Base-by-base conservation (phyloP, 2,113 vertebrate genomes). In the Perca fluviatilis region DNA sequence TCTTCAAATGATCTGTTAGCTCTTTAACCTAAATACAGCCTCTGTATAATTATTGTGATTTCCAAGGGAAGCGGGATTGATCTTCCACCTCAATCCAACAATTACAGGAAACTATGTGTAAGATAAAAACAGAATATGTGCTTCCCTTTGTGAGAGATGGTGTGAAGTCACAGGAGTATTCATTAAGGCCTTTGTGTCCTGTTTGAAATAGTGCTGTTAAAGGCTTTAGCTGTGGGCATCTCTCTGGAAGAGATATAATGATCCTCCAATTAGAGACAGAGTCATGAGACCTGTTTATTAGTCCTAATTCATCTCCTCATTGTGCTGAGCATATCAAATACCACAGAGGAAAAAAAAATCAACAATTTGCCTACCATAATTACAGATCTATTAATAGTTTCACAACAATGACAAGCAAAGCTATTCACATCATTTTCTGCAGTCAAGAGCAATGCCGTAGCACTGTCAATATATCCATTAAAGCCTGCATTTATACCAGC, bases 341-440 rank as follows among this genome's bases (percentile, higher is more conserved):
- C 86, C 88, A 88, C 77, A 80, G 90, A 87, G 86, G 58, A 77
- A 68, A 70, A 74, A 77, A 88, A 86, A 91, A 92, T 88, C 90
- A 91, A 93, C 91, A 89, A 92, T 93, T 93, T 90, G 79, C 85
- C 72, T 61, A 89, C 75, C 75, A 83, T 95, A 95, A 95, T 95
- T 96, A 94, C 89, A 91, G 85, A 94, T 95, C 84, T 95, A 94
- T 95, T 95, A 94, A 95, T 95, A 92, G 91, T 93, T 93, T 91
- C 89, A 88, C 90, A 94, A 94, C 93, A 95, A 87, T 94, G 93
- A 94, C 88, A 89, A 88, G 90, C 57, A 77, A 61, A 86, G 85
- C 88, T 90, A 88, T 94, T 95, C 77, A 89, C 90, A 92, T 94
- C 60, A 88, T 91, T 94, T 94, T 80, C 90, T 60, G 77, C 87